phyloP scores from a whole-genome alignment of 2,113 vertebrate species.

The Murina feae region DNA sequence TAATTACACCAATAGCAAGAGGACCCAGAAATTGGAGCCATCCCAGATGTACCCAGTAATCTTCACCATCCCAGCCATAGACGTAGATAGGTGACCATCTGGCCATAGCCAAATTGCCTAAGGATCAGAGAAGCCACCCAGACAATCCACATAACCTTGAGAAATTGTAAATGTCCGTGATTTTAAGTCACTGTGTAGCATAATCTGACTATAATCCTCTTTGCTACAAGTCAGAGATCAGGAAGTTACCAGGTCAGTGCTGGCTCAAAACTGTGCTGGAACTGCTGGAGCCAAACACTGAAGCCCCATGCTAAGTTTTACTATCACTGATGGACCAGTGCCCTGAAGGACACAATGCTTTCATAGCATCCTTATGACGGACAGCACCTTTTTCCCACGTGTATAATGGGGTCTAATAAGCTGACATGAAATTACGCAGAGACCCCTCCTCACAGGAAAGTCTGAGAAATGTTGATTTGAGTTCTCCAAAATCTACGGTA shows the following conservation, averaged over 20 bases:
- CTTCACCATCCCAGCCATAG: rapidly evolving
- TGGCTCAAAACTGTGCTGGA: background rate
- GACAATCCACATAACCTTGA: background rate
- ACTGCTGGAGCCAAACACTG: background rate
- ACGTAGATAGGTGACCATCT: background rate
- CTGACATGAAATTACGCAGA: background rate
- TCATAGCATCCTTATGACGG: background rate
- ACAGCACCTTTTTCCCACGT: background rate
- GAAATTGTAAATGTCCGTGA: background rate
- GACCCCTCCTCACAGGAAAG: background rate
- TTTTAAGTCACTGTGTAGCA: background rate
- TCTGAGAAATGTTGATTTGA: background rate
- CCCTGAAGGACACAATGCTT: background rate
- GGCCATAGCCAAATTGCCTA: background rate
- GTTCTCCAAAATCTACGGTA: background rate
- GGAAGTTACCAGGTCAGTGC: background rate
- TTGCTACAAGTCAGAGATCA: background rate
- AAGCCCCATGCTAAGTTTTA: background rate
- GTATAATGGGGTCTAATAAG: background rate
- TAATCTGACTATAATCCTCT: background rate
- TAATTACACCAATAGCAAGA: background rate
- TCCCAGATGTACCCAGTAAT: background rate
- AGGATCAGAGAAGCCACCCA: background rate
- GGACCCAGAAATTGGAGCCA: background rate
- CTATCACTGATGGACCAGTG: background rate